Conservation (phyloP, 2,113 vertebrate genomes). For the Todiramphus saurophagus region DNA sequence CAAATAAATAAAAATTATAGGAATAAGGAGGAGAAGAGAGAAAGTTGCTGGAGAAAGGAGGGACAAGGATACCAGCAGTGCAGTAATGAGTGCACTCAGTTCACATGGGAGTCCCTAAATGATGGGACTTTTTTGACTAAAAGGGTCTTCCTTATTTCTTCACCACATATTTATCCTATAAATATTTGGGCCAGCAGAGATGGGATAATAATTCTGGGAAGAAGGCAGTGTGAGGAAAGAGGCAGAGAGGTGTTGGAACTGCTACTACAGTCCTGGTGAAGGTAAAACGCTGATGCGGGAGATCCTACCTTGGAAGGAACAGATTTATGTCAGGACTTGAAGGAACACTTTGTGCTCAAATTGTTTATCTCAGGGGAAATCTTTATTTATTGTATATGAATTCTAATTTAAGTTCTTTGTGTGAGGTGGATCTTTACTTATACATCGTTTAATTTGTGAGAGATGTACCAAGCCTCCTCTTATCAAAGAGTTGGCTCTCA, state of each 20-base stretch:
- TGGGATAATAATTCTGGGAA: neutral
- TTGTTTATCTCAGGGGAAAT: constrained; percentile 28
- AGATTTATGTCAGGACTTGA: constrained; percentile 40
- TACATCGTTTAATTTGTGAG: neutral
- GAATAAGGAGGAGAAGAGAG: neutral
- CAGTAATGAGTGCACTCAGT: neutral
- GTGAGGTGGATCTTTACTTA: neutral
- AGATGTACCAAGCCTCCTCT: neutral
- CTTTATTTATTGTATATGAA: neutral
- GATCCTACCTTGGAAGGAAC: neutral
- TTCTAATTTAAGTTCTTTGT: neutral
- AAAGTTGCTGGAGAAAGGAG: neutral
- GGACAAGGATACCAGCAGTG: neutral
- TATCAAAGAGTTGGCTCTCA: neutral
- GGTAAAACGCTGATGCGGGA: neutral
- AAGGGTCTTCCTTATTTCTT: neutral
- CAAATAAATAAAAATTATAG: neutral
- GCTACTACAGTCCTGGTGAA: accelerated
- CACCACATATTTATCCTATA: neutral
- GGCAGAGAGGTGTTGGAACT: neutral
- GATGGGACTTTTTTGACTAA: neutral
- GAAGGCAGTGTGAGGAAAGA: neutral
- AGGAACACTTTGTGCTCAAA: constrained; percentile 52
- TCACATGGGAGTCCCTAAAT: neutral
- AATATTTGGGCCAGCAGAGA: neutral